Evolutionary conservation across 2,797 vertebrate genomes (phyloP).

Genomic region (Adrianichthys oophorus): DNA sequence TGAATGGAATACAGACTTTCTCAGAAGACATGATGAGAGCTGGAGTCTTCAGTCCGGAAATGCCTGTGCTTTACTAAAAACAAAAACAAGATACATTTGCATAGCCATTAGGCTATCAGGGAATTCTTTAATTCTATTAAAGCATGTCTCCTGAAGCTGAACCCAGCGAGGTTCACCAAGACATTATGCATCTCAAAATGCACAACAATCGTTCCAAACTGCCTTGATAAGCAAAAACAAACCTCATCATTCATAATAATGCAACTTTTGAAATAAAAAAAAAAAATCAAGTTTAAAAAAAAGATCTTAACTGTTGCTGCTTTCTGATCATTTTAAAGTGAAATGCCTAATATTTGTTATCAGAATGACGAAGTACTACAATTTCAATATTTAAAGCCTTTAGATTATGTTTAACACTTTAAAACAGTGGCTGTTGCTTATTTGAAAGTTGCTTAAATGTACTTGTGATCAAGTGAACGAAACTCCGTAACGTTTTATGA

Average conservation of each 20-base stretch:
- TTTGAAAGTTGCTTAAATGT: too few relatives aligned
- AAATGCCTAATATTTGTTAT: too few relatives aligned
- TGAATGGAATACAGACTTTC: constrained; percentile 58
- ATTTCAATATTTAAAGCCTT: too few relatives aligned
- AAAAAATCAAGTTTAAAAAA: constrained; percentile 12
- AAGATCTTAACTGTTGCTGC: background rate
- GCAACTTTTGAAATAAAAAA: constrained; percentile 21
- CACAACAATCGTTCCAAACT: constrained; percentile 29
- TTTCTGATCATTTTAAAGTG: too few relatives aligned
- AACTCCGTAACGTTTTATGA: too few relatives aligned
- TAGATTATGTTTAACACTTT: too few relatives aligned
- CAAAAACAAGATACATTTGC: constrained; percentile 63
- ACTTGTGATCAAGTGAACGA: too few relatives aligned
- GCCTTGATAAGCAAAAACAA: constrained; percentile 31
- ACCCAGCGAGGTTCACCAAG: constrained; percentile 38
- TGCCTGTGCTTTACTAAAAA: constrained; percentile 41
- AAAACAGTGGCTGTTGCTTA: too few relatives aligned
- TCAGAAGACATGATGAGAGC: constrained; percentile 46
- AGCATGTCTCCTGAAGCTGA: constrained; percentile 39
- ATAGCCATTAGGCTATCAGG: constrained; percentile 16
- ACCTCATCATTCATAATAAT: constrained; percentile 14
- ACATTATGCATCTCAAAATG: constrained; percentile 31
- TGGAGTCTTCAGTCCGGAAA: constrained; percentile 36
- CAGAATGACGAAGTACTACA: too few relatives aligned
- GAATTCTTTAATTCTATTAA: constrained; percentile 33